Percentiles rank a stretch among this genome's conserved stretches.
Conservation (phyloP, 2,797 vertebrate species). For the Halcyon badia region DNA sequence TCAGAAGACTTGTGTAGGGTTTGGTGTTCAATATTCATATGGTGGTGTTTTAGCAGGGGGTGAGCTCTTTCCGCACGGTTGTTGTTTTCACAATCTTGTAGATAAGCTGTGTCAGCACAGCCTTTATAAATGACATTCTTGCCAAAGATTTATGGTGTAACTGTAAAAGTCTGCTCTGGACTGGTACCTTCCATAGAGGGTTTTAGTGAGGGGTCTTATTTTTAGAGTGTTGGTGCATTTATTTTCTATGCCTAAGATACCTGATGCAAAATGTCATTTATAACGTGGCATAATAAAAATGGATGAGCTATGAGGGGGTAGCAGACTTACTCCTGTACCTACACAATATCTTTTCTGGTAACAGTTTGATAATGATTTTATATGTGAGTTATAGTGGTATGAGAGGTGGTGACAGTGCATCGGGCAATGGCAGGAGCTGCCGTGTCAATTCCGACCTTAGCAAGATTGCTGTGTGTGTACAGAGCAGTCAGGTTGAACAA, state of each 20-base stretch:
- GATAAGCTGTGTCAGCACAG: conserved; percentile 31
- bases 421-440: neutral
- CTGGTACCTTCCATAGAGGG: neutral
- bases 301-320: neutral
- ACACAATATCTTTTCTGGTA: neutral
- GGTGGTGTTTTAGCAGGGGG: neutral
- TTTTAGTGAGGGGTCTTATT: neutral
- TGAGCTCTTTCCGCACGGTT: neutral
- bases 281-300: conserved; percentile 5
- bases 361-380: neutral
- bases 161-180: neutral
- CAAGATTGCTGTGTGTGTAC: accelerated
- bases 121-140: conserved; percentile 23
- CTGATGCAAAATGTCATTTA: neutral
- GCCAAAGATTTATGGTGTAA: conserved; percentile 35
- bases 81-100: neutral
- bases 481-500: neutral
- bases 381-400: accelerated
- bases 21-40: neutral
- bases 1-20: neutral
- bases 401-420: neutral
- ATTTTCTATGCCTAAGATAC: neutral
- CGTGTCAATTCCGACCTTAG: neutral
- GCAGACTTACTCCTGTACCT: neutral
- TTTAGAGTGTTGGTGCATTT: conserved; percentile 10